Conservation (phyloP, 2,888 invertebrate genomes). For the Ptychoptera albimana region DNA sequence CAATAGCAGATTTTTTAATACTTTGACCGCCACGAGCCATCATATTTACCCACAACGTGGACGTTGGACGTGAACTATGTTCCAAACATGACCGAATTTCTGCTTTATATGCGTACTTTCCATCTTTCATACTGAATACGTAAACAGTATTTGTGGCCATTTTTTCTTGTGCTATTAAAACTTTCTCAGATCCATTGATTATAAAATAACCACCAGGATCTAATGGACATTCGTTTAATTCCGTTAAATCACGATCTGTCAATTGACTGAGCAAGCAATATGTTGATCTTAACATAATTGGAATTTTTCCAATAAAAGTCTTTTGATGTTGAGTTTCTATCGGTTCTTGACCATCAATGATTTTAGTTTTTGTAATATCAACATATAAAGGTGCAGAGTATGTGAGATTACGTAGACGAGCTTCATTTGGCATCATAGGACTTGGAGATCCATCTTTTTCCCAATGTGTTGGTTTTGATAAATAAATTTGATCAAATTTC, state of each 20-base stretch:
- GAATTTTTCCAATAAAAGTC: constrained; percentile 78
- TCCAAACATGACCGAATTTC: constrained; percentile 93
- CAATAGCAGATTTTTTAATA: constrained; percentile 97
- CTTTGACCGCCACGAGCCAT: constrained; percentile 97
- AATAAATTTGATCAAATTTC: constrained; percentile 97
- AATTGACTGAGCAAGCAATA: constrained; percentile 90
- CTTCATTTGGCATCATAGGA: constrained; percentile 99
- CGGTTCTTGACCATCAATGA: constrained; percentile 80
- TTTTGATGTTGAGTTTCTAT: constrained; percentile 68
- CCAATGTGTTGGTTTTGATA: constrained; percentile 99
- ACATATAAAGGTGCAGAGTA: constrained; percentile 98
- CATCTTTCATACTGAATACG: constrained; percentile 99
- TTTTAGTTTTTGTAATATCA: constrained; percentile 93
- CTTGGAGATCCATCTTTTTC: constrained; percentile 99
- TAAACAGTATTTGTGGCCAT: constrained; percentile 99
- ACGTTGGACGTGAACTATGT: constrained; percentile 88
- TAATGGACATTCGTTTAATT: constrained; percentile 96
- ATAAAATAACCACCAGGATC: constrained; percentile 99
- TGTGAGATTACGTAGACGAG: constrained; percentile 87
- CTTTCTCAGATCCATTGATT: constrained; percentile 98
- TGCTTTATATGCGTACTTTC: constrained; percentile 96
- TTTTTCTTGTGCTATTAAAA: constrained; percentile 97
- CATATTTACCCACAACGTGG: constrained; percentile 99
- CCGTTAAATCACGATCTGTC: constrained; percentile 96
- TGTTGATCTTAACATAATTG: constrained; percentile 96